Percentiles rank a stretch among this genome's conserved stretches.
Conservation (phyloP, 2,797 vertebrate species). For the Myripristis jacobus region DNA sequence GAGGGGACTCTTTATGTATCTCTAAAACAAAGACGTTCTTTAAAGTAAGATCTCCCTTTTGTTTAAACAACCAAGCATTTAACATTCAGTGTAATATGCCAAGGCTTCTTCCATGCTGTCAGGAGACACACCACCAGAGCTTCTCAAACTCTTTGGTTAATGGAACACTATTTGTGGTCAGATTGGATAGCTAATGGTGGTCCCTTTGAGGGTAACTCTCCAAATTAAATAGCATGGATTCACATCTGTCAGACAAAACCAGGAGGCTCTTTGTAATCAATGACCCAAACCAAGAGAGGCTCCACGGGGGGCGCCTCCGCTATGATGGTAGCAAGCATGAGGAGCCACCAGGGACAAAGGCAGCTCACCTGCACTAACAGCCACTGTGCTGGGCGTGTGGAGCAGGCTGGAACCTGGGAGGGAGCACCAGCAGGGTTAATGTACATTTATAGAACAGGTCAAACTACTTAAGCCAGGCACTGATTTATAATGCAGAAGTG, state of each 20-base stretch:
- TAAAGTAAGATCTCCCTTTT: constrained; percentile 84
- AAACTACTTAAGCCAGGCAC: constrained; percentile 88
- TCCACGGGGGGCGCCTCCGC: constrained; percentile 77
- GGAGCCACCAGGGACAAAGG: constrained; percentile 83
- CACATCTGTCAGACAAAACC: constrained; percentile 90
- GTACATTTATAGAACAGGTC: constrained; percentile 87
- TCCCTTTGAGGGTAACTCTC: constrained; percentile 87
- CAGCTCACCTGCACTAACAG: constrained; percentile 85
- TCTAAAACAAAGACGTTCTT: constrained; percentile 82
- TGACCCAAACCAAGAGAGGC: constrained; percentile 86
- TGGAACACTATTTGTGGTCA: constrained; percentile 88
- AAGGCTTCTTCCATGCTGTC: constrained; percentile 71
- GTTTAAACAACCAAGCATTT: constrained; percentile 84
- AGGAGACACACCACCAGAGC: constrained; percentile 75
- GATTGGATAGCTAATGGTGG: constrained; percentile 88
- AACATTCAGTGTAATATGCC: constrained; percentile 80
- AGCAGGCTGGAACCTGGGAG: constrained; percentile 60
- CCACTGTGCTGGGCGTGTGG: constrained; percentile 65
- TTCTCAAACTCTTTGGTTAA: constrained; percentile 82
- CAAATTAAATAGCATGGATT: constrained; percentile 90
- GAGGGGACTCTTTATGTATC: constrained; percentile 80
- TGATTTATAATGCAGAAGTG: constrained; percentile 90
- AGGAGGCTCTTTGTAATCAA: constrained; percentile 90
- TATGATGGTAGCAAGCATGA: constrained; percentile 81
- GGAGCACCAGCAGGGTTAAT: constrained; percentile 81